These are phyloP conservation scores for Furcula furcula DNA, from an alignment of 2,888 invertebrate genomes.

Conservation along the genomic window DNA sequence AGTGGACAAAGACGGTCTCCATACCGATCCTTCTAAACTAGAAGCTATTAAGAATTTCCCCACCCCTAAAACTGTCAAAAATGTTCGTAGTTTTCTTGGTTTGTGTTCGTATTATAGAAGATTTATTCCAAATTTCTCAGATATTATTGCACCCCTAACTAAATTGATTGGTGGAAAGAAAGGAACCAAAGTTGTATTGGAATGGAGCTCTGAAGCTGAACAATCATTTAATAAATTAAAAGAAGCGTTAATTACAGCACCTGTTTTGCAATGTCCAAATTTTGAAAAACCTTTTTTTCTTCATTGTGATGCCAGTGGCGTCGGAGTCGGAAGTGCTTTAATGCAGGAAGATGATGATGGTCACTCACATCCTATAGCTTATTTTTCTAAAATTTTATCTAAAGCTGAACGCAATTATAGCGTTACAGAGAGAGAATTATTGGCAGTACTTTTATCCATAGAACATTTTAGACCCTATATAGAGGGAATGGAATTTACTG, in stretches of 20 bases:
- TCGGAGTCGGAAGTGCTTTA: conserved; percentile 11
- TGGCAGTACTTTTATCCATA: not conserved
- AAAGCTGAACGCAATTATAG: conserved; percentile 13
- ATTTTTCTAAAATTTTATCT: conserved; percentile 8
- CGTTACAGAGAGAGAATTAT: conserved; percentile 14
- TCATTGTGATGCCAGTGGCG: conserved; percentile 17
- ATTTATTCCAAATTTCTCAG: conserved; percentile 25
- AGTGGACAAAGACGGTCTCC: conserved; percentile 10
- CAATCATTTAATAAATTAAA: conserved; percentile 15
- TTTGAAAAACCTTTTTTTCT: conserved; percentile 17
- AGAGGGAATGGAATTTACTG: not conserved
- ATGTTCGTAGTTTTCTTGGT: conserved; percentile 15
- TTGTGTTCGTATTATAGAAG: conserved; percentile 17
- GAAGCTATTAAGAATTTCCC: conserved; percentile 12
- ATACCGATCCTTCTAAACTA: conserved; percentile 15
- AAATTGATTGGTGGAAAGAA: too few species aligned
- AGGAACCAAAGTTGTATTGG: too few species aligned
- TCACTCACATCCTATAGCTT: conserved; percentile 10
- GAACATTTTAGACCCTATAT: not conserved
- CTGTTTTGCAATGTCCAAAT: conserved; percentile 17
- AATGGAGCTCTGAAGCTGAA: conserved; percentile 21
- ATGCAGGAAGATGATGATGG: conserved; percentile 8
- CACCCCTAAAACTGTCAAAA: conserved; percentile 6
- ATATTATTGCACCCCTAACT: conserved; percentile 20
- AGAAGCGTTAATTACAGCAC: conserved; percentile 10